A percentile compares a stretch with the other conserved stretches of the same genome.
These are phyloP conservation scores for Microtus ochrogaster DNA, from an alignment of 2,113 vertebrate species.

Conservation along the genomic window DNA sequence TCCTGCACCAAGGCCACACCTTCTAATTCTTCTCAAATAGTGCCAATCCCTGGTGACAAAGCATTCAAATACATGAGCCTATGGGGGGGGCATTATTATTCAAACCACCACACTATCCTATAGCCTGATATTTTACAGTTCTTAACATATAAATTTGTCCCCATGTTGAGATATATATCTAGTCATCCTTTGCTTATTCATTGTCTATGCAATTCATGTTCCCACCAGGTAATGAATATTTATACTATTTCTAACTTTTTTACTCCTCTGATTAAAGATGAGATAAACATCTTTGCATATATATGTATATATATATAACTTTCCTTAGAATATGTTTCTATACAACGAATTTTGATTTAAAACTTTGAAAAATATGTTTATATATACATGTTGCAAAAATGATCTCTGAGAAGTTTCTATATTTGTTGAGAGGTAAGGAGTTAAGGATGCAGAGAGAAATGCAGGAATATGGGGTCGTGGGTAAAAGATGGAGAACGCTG, in stretches of 20 bases:
- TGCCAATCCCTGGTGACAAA: neutral
- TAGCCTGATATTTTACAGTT: conserved; percentile 37
- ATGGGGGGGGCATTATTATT: neutral
- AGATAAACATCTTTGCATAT: neutral
- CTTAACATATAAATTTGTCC: neutral
- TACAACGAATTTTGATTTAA: neutral
- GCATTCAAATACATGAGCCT: neutral
- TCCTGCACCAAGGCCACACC: neutral
- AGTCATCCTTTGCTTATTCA: neutral
- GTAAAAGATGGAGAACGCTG: neutral
- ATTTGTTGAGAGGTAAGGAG: neutral
- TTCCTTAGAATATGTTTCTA: neutral
- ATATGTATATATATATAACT: neutral
- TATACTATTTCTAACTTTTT: conserved; percentile 33
- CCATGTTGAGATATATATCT: neutral
- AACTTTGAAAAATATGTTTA: neutral
- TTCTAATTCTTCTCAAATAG: neutral
- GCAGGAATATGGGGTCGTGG: neutral
- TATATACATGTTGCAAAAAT: neutral
- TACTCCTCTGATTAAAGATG: neutral
- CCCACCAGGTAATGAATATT: neutral
- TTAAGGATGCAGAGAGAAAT: neutral
- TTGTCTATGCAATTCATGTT: neutral
- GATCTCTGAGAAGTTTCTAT: neutral
- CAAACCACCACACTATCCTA: neutral